Conservation (phyloP, 2,797 vertebrate species). For the Aldrovandia affinis region DNA sequence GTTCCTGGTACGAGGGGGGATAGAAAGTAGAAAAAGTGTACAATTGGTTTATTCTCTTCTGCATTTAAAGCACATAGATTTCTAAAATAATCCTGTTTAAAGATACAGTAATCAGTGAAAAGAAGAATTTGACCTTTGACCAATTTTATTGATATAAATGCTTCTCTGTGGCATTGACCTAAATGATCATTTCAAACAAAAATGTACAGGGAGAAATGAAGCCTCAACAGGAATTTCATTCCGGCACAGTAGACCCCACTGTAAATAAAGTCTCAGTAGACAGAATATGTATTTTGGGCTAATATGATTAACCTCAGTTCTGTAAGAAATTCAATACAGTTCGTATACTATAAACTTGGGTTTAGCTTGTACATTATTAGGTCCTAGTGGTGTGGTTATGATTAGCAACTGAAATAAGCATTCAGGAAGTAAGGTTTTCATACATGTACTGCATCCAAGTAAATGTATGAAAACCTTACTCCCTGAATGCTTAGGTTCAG, state of each 20-base stretch:
- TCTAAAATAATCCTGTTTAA: no score
- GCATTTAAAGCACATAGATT: no score
- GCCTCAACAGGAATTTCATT: slow-evolving; percentile 50
- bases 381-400: slow-evolving; percentile 32
- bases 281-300: slow-evolving; percentile 52
- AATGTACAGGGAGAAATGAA: slow-evolving; percentile 31
- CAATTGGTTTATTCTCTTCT: no score
- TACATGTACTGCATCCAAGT: background rate
- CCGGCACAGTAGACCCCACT: slow-evolving; percentile 55
- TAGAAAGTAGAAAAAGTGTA: no score
- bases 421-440: background rate
- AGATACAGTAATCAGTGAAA: no score
- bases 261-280: slow-evolving; percentile 49
- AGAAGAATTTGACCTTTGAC: no score
- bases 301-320: slow-evolving; percentile 52
- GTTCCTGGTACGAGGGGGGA: no score
- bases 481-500: background rate
- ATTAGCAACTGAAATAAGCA: background rate
- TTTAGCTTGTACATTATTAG: slow-evolving; percentile 33
- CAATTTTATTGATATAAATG: no score
- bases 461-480: background rate
- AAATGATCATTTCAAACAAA: no score
- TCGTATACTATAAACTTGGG: slow-evolving; percentile 44
- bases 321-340: slow-evolving; percentile 44
- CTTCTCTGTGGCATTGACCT: no score